Evolutionary conservation across 2,797 vertebrate species (phyloP), one percentile per base, ranked within the genome.

Genomic region (Benthosema pterotum): DNA sequence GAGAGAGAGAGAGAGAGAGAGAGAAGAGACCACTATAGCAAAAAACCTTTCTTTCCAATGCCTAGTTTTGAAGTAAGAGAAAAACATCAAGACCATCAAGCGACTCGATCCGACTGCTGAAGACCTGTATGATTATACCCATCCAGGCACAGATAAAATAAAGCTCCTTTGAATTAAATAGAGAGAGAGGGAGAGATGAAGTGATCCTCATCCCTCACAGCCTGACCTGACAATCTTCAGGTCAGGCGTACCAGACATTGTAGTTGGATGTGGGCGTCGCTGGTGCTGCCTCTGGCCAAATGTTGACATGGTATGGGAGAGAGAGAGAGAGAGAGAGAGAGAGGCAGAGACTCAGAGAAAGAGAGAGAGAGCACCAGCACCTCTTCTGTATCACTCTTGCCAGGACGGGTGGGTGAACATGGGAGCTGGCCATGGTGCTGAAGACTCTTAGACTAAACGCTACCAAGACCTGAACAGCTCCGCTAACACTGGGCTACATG

Each of bases 401-500:
- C n/a, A n/a, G n/a, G n/a, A n/a, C n/a, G n/a, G n/a, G n/a, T n/a
- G n/a, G n/a, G n/a, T n/a, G 60, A 51, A 2, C 55, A 67, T 15
- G 18, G 69, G 82, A 78, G 84, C 83, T 87, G 80, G 84, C 80
- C 60, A 0, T 42, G 80, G 88, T 82, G 75, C 85, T 87, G 85
- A 85, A 82, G 71, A 60, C 69, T 52, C 52, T 46, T 3, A 50
- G 47, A 8, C 62, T 50, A 42, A 69, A 54, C 42, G 47, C 61
- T 75, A 66, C 69, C 64, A 57, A n/a, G 65, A 69, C 32, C 2
- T 77, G 80, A 76, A 5, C 83, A 80, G 80, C 71, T 62, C 4
- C 14, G 70, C 62, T 59, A 51, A n/a, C 70, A 72, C 42, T 42
- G 49, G 68, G 56, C 43, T 57, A 52, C 71, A 42, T n/a, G n/a